Base-by-base conservation (phyloP, 2,888 invertebrate species). In the Neoaliturus tenellus region DNA sequence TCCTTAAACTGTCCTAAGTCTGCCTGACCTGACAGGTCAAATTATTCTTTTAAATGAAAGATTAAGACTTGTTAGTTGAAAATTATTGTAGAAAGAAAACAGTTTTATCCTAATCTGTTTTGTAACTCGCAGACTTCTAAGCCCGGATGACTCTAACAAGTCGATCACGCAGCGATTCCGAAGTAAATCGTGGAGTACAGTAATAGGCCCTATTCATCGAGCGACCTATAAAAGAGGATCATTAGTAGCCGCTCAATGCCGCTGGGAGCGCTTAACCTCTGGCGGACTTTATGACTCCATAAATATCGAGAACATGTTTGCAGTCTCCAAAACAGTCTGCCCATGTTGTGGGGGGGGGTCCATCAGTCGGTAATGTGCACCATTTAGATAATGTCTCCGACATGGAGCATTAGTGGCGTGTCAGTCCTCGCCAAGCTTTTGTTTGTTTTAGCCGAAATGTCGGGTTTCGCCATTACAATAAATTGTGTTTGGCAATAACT, bases 231-330 rank as follows among this genome's bases (percentile, higher is more conserved):
- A 62, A 51, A 62, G 62, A 62, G 62, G 28, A 62, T 62, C 62
- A 62, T 62, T 62, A 62, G 62, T 62, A 62, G 31, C 12, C 62
- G n/a, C 51, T 51, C 31, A 31, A 25, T 12, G 31, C 62, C 25
- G 31, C 8, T 31, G 62, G 39, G 39, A 69, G 39, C 69, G 39
- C 69, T 69, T 39, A 69, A 69, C 69, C 69, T 69, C 69, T n/a
- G 67, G 69, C 39, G 35, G 69, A 23, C 39, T 69, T 69, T 69
- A 69, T 69, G 10, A 39, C 14, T 10, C 69, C 39, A 35, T 69
- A 69, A 69, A 69, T 69, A 69, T 69, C 69, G 69, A 69, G 69
- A 69, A 69, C 69, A 69, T 69, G 69, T 69, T 69, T 67, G 67
- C 67, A 67, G 67, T 17, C 31, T 5, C n/a, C 67, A 31, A 67